Base-by-base conservation (phyloP, 2,888 invertebrate species). In the Napeogenes inachia region DNA sequence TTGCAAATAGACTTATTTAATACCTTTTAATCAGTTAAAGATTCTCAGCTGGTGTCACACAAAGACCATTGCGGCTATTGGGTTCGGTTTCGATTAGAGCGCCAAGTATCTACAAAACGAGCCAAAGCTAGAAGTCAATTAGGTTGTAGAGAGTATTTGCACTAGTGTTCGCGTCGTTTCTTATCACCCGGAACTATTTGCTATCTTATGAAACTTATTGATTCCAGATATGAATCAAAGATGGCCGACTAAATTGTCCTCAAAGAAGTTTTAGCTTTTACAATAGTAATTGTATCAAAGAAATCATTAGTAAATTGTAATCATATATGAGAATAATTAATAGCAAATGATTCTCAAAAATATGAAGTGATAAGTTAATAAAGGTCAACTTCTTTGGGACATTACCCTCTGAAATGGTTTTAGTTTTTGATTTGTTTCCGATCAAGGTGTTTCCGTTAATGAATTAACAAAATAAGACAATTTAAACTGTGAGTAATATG, bases 81-180 rank as follows among this genome's bases (percentile, higher is more conserved):
- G 21, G 21, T 78, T 73, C 72, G 80, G 70, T 78, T 81, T 81
- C 71, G 72, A 72, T 75, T 74, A 75, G 56, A 60, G 50, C 57
- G 45, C 61, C 66, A 65, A 64, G 60, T 42, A 42, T 50, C 50
- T 62, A 57, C 67, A 65, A 69, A 59, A 68, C 66, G 68, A 68
- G 66, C 72, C 71, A 68, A 70, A 61, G 78, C 77, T 70, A 71
- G 68, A 67, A 68, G 75, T 78, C 81, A 80, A 84, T 84, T 82
- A 79, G 78, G 73, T 80, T 73, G 79, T 78, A 74, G 71, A 72
- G 71, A 76, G 78, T 75, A 80, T 80, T 81, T 80, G 81, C 73
- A 73, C 81, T 76, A 80, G 77, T 80, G 83, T 80, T 75, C 76
- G 72, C 75, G 65, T 83, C 76, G 68, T 84, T 84, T 75, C 77